Evolutionary conservation across 2,113 vertebrate genomes (phyloP).

Genomic region (Genyomyrus donnyi): DNA sequence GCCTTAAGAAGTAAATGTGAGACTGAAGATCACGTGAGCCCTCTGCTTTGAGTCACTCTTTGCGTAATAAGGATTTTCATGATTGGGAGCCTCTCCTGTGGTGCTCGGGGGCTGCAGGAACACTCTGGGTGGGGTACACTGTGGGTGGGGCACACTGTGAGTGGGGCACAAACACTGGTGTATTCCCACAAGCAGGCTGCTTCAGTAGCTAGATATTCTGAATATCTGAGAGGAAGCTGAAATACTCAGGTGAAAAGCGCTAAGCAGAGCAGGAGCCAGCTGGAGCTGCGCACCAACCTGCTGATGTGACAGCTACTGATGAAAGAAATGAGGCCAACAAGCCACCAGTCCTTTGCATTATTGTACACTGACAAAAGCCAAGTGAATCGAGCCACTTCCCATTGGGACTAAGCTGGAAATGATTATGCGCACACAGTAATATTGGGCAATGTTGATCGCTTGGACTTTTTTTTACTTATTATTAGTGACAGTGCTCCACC

Average conservation of each 20-base stretch:
- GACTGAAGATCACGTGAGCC: background rate
- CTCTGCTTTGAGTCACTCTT: background rate
- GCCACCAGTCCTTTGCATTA: background rate
- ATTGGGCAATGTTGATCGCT: background rate
- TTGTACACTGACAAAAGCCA: background rate
- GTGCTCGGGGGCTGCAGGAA: background rate
- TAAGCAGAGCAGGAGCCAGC: background rate
- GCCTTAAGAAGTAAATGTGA: background rate
- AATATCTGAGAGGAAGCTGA: background rate
- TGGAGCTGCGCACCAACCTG: background rate
- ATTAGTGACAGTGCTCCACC: background rate
- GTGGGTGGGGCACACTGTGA: background rate
- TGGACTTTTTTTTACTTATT: background rate
- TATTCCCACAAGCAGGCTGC: background rate
- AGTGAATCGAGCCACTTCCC: background rate
- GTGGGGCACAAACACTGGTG: background rate
- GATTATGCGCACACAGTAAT: background rate
- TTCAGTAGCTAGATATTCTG: background rate
- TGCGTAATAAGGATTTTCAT: background rate
- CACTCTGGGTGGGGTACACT: background rate
- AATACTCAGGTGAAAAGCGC: background rate
- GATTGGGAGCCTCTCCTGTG: background rate
- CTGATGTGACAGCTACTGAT: background rate
- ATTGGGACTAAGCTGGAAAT: background rate
- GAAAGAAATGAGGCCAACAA: background rate